These are phyloP conservation scores for Chrysoperla carnea DNA, from an alignment of 1,140 invertebrate species.

Conservation along the genomic window DNA sequence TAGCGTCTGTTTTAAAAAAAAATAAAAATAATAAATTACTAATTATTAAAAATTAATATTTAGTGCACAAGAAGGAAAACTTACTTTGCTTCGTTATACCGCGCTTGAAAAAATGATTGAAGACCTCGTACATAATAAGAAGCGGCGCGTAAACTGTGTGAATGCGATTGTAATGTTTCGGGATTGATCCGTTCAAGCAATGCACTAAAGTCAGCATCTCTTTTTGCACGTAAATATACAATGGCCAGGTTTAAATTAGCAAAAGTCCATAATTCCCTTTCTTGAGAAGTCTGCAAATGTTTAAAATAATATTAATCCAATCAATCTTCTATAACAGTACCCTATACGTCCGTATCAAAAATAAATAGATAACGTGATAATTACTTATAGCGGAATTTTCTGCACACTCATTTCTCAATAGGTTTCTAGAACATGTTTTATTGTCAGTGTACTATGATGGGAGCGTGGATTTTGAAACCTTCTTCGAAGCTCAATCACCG, in stretches of 20 bases:
- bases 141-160: constrained; percentile 76
- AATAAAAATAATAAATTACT: constrained; percentile 1
- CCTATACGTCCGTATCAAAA: too few species aligned
- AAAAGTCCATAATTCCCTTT: constrained; percentile 83
- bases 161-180: constrained; percentile 62
- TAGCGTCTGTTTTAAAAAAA: constrained; percentile 49
- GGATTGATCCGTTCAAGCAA: constrained; percentile 80
- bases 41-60: not conserved
- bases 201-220: constrained; percentile 69
- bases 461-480: too few species aligned
- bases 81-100: constrained; percentile 95
- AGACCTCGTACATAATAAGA: constrained; percentile 92
- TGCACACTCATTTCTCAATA: too few species aligned
- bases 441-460: too few species aligned
- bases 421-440: too few species aligned
- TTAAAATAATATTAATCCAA: constrained; percentile 3
- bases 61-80: constrained; percentile 15
- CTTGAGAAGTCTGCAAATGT: constrained; percentile 52
- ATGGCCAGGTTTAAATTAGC: constrained; percentile 92
- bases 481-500: too few species aligned
- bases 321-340: too few species aligned
- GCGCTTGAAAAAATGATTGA: constrained; percentile 88
- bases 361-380: too few species aligned
- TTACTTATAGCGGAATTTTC: too few species aligned
- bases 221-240: constrained; percentile 78